These are phyloP conservation scores for Zenarchopterus dispar DNA, from an alignment of 2,797 vertebrate genomes.

Conservation along the genomic window DNA sequence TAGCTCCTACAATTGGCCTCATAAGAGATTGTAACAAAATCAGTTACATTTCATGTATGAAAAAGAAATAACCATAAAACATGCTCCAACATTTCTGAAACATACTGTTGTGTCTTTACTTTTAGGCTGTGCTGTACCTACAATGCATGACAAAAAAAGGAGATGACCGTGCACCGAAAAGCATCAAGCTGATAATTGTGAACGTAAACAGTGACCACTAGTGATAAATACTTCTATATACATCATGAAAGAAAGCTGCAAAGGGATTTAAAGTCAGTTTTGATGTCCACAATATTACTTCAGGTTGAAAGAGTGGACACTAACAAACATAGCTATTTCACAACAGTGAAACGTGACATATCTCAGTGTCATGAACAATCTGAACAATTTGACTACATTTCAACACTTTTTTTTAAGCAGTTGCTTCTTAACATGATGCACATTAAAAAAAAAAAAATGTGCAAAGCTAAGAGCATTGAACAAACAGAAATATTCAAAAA, in stretches of 20 bases:
- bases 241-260: slow-evolving; percentile 16
- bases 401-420: neutral
- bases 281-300: slow-evolving; percentile 5
- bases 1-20: neutral
- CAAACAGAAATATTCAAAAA: neutral
- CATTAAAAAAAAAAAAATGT: slow-evolving; percentile 1
- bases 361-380: slow-evolving; percentile 17
- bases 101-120: neutral
- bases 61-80: no score
- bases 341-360: slow-evolving; percentile 1
- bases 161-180: slow-evolving; percentile 7
- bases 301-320: slow-evolving; percentile 20
- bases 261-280: neutral
- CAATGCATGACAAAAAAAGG: slow-evolving; percentile 4
- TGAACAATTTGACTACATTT: slow-evolving; percentile 8
- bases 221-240: slow-evolving; percentile 27
- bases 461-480: slow-evolving; percentile 6
- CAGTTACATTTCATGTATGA: slow-evolving; percentile 3
- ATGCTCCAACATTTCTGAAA: neutral
- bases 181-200: slow-evolving; percentile 15
- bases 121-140: no score
- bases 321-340: slow-evolving; percentile 6
- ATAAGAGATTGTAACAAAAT: neutral
- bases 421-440: slow-evolving; percentile 17
- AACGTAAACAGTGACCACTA: slow-evolving; percentile 17